phyloP scores from a whole-genome alignment of 2,113 vertebrate genomes.

The Probosciger aterrimus region DNA sequence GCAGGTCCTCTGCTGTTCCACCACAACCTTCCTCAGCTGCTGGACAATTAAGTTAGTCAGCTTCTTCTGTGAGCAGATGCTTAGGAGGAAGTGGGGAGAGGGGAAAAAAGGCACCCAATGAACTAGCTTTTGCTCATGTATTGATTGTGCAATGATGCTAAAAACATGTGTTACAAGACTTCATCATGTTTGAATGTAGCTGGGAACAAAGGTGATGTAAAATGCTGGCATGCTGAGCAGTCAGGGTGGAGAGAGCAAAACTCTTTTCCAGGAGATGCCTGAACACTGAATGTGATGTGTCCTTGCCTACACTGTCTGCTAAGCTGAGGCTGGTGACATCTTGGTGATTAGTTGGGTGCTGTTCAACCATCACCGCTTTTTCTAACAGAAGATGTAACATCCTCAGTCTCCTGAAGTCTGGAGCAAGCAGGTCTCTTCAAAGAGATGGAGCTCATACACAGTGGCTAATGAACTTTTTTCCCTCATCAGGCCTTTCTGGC shows the following conservation, averaged over 20 bases:
- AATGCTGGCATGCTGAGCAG: not conserved
- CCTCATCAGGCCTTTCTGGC: not conserved
- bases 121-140: not conserved
- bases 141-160: not conserved
- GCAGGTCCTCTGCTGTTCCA: not conserved
- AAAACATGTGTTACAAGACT: not conserved
- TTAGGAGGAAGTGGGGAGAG: not conserved
- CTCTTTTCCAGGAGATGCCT: not conserved
- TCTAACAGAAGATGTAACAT: not conserved
- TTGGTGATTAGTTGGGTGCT: not conserved
- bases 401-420: not conserved
- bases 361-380: not conserved
- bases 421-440: not conserved
- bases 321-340: not conserved
- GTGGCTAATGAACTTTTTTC: not conserved
- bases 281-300: fast-evolving
- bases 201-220: not conserved
- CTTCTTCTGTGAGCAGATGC: not conserved
- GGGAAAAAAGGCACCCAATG: not conserved
- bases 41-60: not conserved
- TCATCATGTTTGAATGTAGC: not conserved
- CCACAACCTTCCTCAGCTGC: not conserved
- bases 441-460: not conserved
- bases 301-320: not conserved
- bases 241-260: not conserved